These are phyloP conservation scores for Atta cephalotes DNA, from an alignment of 1,140 invertebrate species.

Conservation along the genomic window DNA sequence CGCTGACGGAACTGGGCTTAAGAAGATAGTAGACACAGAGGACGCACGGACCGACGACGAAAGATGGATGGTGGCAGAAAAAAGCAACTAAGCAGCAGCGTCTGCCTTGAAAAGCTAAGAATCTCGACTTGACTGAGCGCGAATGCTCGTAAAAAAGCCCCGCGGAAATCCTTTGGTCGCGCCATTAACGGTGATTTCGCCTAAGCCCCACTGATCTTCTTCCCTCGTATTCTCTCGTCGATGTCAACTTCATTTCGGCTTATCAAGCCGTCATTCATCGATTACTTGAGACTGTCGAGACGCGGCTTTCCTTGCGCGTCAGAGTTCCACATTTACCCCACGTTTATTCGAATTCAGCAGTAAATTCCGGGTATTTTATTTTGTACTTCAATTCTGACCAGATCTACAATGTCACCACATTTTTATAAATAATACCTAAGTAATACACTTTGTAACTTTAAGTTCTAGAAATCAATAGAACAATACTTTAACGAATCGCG, in stretches of 20 bases:
- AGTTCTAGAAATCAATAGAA: too few relatives aligned
- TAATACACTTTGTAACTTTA: too few relatives aligned
- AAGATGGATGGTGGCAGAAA: constrained; percentile 71
- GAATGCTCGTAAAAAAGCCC: constrained; percentile 66
- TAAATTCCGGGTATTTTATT: not conserved
- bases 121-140: constrained; percentile 78
- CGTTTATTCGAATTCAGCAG: not conserved
- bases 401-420: not conserved
- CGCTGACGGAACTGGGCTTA: constrained; percentile 45
- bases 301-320: not conserved
- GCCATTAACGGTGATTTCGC: constrained; percentile 80
- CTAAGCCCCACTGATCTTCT: constrained; percentile 76
- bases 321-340: not conserved
- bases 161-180: constrained; percentile 77
- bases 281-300: constrained; percentile 28
- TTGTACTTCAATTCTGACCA: not conserved
- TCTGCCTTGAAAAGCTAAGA: constrained; percentile 76
- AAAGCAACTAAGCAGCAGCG: constrained; percentile 56
- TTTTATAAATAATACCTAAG: too few relatives aligned
- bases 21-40: constrained; percentile 40
- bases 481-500: too few relatives aligned
- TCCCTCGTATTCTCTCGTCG: constrained; percentile 58
- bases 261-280: constrained; percentile 53
- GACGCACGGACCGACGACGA: constrained; percentile 58
- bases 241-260: constrained; percentile 69